phyloP scores from a whole-genome alignment of 2,113 vertebrate species.

The Hassar affinis region DNA sequence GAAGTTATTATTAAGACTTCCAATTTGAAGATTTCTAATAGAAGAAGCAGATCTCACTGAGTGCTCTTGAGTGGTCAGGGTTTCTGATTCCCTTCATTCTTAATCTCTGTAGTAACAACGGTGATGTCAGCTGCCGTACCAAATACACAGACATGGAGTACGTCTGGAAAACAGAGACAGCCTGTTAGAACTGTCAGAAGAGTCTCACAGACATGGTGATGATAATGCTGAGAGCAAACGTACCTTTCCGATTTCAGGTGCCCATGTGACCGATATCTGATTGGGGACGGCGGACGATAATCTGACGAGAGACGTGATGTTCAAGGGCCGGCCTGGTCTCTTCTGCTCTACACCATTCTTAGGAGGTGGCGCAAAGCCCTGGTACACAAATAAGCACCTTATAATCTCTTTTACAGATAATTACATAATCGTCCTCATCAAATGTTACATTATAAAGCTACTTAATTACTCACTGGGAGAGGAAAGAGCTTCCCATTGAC shows the following conservation, averaged over 20 bases:
- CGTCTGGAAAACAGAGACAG: conserved; percentile 72
- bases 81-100: conserved; percentile 97
- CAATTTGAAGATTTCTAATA: neutral
- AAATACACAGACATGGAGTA: conserved; percentile 97
- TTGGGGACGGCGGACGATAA: conserved; percentile 94
- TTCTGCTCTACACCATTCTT: conserved; percentile 98
- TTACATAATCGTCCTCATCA: neutral
- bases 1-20: neutral
- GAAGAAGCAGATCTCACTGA: conserved; percentile 74
- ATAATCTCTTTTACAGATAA: neutral
- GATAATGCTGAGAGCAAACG: neutral
- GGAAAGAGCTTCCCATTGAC: conserved; percentile 96
- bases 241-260: conserved; percentile 97
- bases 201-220: neutral
- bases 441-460: neutral
- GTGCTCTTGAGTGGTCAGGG: conserved; percentile 95
- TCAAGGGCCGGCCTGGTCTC: conserved; percentile 87
- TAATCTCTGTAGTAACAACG: conserved; percentile 90
- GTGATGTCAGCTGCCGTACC: conserved; percentile 92
- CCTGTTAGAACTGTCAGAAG: neutral
- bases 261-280: conserved; percentile 95
- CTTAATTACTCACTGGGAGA: conserved; percentile 81
- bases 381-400: neutral
- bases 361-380: conserved; percentile 92
- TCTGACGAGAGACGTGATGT: conserved; percentile 92